Conservation (phyloP, 2,888 invertebrate species). For the Coelogynopora nodosa region DNA sequence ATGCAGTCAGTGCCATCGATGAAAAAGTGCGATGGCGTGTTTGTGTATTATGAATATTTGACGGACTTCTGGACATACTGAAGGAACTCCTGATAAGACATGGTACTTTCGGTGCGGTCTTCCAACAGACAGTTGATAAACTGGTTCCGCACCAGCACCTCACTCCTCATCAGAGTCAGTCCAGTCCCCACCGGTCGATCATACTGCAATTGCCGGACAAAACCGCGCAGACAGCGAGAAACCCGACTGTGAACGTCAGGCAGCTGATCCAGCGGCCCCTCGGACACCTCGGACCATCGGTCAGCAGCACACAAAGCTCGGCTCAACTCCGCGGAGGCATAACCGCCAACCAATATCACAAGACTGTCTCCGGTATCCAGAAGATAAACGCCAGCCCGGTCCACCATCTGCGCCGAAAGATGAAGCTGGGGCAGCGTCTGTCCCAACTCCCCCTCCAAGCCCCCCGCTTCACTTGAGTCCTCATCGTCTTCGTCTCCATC, state of each 20-base stretch:
- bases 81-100: not conserved
- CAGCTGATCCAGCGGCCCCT: not conserved
- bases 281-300: not conserved
- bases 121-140: not conserved
- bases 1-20: too few relatives aligned
- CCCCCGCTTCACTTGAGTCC: too few relatives aligned
- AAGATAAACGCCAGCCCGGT: not conserved
- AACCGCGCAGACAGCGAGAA: not conserved
- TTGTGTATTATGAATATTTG: too few relatives aligned
- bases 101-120: not conserved
- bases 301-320: not conserved
- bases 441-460: too few relatives aligned
- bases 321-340: not conserved
- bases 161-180: not conserved
- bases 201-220: not conserved
- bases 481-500: too few relatives aligned
- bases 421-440: too few relatives aligned
- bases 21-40: too few relatives aligned
- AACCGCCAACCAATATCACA: not conserved
- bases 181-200: not conserved
- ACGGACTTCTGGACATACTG: not conserved
- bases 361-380: not conserved
- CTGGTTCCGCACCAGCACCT: not conserved
- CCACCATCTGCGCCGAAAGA: not conserved
- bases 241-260: not conserved